A percentile compares a stretch with the other conserved stretches of the same genome.
These are phyloP conservation scores for Leucoraja ocellata DNA, from an alignment of 2,797 vertebrate genomes.

Conservation along the genomic window DNA sequence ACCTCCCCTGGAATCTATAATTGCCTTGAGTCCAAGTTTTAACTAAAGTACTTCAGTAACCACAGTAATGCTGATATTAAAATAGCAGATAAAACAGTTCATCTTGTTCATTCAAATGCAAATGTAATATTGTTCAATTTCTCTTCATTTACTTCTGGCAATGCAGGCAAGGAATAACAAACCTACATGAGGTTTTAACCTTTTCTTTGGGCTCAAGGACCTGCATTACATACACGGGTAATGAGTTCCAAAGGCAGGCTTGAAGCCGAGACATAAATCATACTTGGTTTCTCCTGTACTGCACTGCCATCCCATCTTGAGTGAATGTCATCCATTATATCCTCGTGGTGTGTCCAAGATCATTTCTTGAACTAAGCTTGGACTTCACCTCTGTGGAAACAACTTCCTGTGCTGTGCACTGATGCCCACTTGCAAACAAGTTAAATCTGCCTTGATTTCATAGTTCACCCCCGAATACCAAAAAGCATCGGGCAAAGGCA, in stretches of 20 bases:
- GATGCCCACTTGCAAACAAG: slow-evolving; percentile 17
- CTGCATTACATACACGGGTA: neutral
- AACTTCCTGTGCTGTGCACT: slow-evolving; percentile 26
- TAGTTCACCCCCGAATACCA: neutral
- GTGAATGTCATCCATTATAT: neutral
- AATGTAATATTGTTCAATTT: neutral
- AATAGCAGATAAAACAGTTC: slow-evolving; percentile 7
- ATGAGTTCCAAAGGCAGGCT: neutral
- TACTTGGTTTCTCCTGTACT: neutral
- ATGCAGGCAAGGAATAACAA: neutral
- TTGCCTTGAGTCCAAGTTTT: neutral
- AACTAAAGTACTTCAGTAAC: neutral
- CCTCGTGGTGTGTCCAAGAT: neutral
- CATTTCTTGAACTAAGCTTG: neutral
- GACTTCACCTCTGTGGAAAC: neutral
- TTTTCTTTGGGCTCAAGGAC: neutral
- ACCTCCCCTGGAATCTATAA: neutral
- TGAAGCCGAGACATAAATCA: neutral
- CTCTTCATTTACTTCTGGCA: neutral
- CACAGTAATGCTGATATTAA: neutral
- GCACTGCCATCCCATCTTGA: neutral
- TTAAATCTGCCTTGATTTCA: neutral
- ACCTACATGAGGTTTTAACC: neutral
- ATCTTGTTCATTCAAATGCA: slow-evolving; percentile 6
- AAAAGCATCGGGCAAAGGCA: neutral